These are phyloP conservation scores for Tetramorium parvispinum DNA, from an alignment of 1,140 invertebrate species.

Conservation along the genomic window DNA sequence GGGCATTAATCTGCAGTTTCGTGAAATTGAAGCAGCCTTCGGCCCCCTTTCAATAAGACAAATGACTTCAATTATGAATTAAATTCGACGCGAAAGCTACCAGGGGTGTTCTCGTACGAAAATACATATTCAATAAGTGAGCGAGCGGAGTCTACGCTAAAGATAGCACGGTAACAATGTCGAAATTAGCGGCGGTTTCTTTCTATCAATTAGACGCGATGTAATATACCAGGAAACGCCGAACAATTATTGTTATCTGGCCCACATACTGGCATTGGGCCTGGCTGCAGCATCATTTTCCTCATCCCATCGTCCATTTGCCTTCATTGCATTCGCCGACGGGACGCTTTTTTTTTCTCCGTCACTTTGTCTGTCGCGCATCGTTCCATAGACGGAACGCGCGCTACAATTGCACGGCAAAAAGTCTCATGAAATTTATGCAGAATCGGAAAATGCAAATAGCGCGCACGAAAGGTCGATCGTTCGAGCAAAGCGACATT, in stretches of 20 bases:
- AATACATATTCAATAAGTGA: slow-evolving; percentile 27
- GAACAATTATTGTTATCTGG: slow-evolving; percentile 81
- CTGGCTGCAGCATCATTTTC: slow-evolving; percentile 52
- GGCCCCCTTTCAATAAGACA: background rate
- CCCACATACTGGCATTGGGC: slow-evolving; percentile 74
- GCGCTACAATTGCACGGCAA: background rate
- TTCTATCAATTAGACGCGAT: slow-evolving; percentile 77
- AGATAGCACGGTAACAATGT: slow-evolving; percentile 64
- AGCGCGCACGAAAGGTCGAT: slow-evolving; percentile 4
- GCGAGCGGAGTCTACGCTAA: slow-evolving; percentile 49
- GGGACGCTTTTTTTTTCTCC: slow-evolving; percentile 59
- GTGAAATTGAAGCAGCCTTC: background rate
- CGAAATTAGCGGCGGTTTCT: slow-evolving; percentile 73
- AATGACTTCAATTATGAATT: background rate
- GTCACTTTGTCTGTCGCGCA: slow-evolving; percentile 12
- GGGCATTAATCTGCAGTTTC: background rate
- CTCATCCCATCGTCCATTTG: slow-evolving; percentile 69
- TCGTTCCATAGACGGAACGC: slow-evolving; percentile 36
- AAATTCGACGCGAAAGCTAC: background rate
- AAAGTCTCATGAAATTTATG: slow-evolving; percentile 51
- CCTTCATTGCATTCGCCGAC: slow-evolving; percentile 73
- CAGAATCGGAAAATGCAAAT: slow-evolving; percentile 49
- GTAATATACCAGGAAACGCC: slow-evolving; percentile 80
- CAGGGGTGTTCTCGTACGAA: background rate
- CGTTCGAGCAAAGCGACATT: background rate